A percentile compares a stretch with the other conserved stretches of the same genome.
These are phyloP conservation scores for Caenorhabditis parvicauda DNA, from an alignment of 2,888 invertebrate genomes.

Conservation along the genomic window DNA sequence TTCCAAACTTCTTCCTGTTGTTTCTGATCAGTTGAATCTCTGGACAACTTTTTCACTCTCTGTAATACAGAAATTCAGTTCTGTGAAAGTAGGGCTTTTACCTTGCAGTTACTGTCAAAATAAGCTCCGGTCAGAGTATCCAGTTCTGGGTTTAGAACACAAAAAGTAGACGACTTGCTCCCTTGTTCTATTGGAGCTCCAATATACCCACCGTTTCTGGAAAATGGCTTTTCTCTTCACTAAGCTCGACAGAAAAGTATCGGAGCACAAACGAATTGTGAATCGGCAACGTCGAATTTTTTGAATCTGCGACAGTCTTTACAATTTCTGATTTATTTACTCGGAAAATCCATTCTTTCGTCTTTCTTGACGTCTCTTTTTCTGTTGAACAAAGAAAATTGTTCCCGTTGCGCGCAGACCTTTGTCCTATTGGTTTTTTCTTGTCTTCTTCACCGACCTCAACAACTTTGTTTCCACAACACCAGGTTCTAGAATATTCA, in stretches of 20 bases:
- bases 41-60: neutral
- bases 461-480: slow-evolving; percentile 1
- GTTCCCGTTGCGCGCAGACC: too few species aligned
- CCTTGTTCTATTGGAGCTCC: neutral
- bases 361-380: too few species aligned
- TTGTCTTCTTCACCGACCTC: too few species aligned
- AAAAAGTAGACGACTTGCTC: neutral
- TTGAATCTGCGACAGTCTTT: too few species aligned
- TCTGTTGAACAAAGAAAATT: too few species aligned
- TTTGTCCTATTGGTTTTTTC: too few species aligned
- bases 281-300: too few species aligned
- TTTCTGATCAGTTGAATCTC: neutral
- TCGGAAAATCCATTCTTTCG: too few species aligned
- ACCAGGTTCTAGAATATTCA: neutral
- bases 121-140: neutral
- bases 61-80: neutral
- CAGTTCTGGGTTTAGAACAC: neutral
- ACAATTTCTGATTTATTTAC: too few species aligned
- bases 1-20: neutral
- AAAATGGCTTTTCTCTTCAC: too few species aligned
- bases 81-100: neutral
- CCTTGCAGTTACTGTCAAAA: neutral
- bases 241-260: too few species aligned
- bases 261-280: too few species aligned
- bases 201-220: neutral